A percentile compares a stretch with the other conserved stretches of the same genome.
These are phyloP conservation scores for Gastrophryne carolinensis DNA, from an alignment of 2,797 vertebrate genomes.

Conservation along the genomic window DNA sequence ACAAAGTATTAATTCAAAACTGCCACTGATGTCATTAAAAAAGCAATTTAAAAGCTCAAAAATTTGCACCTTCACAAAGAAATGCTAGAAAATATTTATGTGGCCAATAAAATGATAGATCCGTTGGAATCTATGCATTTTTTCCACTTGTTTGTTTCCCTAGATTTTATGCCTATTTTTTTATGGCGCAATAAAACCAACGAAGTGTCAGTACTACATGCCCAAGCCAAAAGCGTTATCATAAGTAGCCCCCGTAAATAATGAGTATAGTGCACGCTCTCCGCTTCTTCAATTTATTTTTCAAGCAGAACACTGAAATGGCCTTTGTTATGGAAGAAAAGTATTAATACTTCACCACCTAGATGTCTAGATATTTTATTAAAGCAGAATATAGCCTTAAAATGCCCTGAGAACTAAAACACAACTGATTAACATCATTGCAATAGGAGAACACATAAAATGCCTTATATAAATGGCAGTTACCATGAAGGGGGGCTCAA, in stretches of 20 bases:
- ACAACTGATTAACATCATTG: no score
- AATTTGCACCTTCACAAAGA: constrained; percentile 38
- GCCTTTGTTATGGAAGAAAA: constrained; percentile 1
- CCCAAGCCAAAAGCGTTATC: constrained; percentile 30
- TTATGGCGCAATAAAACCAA: constrained; percentile 40
- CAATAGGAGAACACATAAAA: no score
- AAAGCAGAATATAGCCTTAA: no score
- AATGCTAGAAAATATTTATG: constrained; percentile 44
- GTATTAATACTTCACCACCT: not conserved
- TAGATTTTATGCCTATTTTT: constrained; percentile 32
- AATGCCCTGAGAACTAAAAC: no score
- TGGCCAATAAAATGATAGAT: constrained; percentile 36
- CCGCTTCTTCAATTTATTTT: constrained; percentile 13
- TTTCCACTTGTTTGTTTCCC: constrained; percentile 43
- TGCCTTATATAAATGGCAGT: no score
- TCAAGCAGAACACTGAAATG: constrained; percentile 32
- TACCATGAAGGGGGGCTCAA: no score
- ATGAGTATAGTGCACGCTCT: not conserved
- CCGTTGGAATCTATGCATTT: constrained; percentile 37
- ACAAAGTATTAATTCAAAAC: constrained; percentile 44
- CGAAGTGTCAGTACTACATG: constrained; percentile 28
- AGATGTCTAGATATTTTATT: constrained; percentile 18
- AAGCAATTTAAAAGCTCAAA: constrained; percentile 48
- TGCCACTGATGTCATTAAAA: constrained; percentile 48
- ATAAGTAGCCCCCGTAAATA: constrained; percentile 43